Base-by-base conservation (phyloP, 2,888 invertebrate species). In the Cheilosia impressa region DNA sequence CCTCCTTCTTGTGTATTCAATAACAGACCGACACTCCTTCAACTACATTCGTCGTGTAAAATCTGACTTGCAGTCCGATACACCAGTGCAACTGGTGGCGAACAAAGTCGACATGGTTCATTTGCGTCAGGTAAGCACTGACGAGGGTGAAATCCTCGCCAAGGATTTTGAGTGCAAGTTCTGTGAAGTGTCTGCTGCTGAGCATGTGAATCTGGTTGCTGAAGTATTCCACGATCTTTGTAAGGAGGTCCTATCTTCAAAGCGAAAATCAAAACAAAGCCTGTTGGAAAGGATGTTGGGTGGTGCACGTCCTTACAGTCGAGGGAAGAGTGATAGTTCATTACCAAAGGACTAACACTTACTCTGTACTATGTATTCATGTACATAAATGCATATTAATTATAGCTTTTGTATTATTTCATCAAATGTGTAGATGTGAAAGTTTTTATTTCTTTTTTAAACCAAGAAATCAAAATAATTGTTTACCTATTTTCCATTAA, bases 61-160 rank as follows among this genome's bases (percentile, higher is more conserved):
- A 90, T 95, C 93, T 90, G 94, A 93, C 89, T 93, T 95, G 81
- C 96, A 94, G 90, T 94, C 95, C 0, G 96, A 96, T 87, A 95
- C 95, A 82, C 97, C 97, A 0, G 93, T 97, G 43, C 95, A 96
- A n/a, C 93, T 98, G n/a, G 96, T 97, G 38, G 97, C 96, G 50
- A 98, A 98, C 90, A 98, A 98, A 92, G 96, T 96, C 24, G 98
- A 98, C 90, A 96, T 98, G 96, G 96, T 97, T 87, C 97, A 98
- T 92, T 93, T 98, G 88, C 93, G 97, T 89, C 97, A 97, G 94
- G 97, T 98, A 69, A 96, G 96, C 90, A 94, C 94, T 4, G 97
- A 97, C 89, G 97, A 98, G 93, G 98, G 97, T 41, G 97, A 97
- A 91, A 96, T 96, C 88, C 93, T 98, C 65, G 97, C 97, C 10